These are phyloP conservation scores for Euphonia xanthogaster DNA, from an alignment of 2,797 vertebrate genomes.

Conservation along the genomic window DNA sequence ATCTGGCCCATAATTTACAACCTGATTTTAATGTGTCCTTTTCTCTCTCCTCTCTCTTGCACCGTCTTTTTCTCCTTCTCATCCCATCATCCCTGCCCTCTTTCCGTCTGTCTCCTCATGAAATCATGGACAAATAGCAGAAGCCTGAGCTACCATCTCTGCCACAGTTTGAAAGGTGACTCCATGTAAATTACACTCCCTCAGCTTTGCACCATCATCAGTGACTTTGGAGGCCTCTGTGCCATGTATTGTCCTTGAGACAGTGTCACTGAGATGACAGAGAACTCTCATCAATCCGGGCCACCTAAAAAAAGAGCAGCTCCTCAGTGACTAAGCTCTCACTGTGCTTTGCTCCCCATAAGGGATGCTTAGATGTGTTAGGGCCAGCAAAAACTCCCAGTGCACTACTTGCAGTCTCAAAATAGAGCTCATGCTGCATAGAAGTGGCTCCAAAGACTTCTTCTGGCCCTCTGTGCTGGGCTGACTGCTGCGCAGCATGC, in stretches of 20 bases:
- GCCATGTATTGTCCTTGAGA: not conserved
- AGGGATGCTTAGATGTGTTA: not conserved
- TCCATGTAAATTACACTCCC: not conserved
- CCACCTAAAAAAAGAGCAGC: not conserved
- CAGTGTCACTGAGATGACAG: not conserved
- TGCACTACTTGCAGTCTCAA: not conserved
- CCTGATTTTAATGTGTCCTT: not conserved
- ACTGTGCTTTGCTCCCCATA: not conserved
- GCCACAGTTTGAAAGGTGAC: not conserved
- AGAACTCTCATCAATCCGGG: not conserved
- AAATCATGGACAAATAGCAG: not conserved
- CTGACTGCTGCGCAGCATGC: not conserved
- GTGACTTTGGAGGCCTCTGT: not conserved
- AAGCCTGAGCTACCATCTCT: not conserved
- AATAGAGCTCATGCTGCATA: not conserved
- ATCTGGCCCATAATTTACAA: not conserved
- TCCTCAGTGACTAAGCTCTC: not conserved
- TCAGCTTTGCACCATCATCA: not conserved
- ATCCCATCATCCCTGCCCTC: not conserved
- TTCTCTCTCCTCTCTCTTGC: not conserved
- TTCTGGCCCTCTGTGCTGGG: not conserved
- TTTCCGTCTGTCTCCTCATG: not conserved
- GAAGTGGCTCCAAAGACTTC: slow-evolving; percentile 5
- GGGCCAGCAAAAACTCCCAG: not conserved
- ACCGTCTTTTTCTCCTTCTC: not conserved